Percentiles rank a stretch among this genome's conserved stretches.
These are phyloP conservation scores for Toxotes jaculatrix DNA, from an alignment of 2,113 vertebrate species.

Conservation along the genomic window DNA sequence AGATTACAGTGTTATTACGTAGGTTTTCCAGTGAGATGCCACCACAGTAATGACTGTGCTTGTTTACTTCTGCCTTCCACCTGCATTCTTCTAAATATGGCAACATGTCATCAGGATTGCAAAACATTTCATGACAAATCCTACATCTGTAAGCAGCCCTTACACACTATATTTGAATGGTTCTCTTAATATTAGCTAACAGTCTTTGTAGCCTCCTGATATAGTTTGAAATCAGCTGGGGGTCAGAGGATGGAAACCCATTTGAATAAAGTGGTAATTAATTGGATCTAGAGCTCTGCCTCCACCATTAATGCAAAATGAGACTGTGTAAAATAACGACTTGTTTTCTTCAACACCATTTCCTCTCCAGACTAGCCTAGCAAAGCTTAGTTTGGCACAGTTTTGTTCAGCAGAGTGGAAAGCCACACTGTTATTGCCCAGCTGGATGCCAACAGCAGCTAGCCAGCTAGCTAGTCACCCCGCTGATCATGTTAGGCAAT, in stretches of 20 bases:
- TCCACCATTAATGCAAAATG: conserved; percentile 35
- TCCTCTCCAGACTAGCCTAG: conserved; percentile 62
- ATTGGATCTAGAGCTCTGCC: conserved; percentile 32
- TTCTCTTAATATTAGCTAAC: background rate
- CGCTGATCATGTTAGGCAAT: conserved; percentile 85
- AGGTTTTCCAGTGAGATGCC: background rate
- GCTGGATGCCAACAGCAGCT: conserved; percentile 78
- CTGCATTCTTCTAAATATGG: background rate
- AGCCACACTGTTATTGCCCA: conserved; percentile 67
- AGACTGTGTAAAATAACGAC: conserved; percentile 28
- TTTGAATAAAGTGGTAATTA: conserved; percentile 51
- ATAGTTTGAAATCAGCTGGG: conserved; percentile 32
- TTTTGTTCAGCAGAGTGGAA: conserved; percentile 67
- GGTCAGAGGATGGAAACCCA: conserved; percentile 32
- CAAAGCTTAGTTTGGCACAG: conserved; percentile 45
- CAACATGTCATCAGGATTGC: too few relatives aligned
- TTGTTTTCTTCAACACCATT: conserved; percentile 34
- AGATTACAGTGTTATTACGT: background rate
- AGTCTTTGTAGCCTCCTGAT: background rate
- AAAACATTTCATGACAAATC: background rate
- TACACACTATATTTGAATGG: background rate
- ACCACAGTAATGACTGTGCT: background rate
- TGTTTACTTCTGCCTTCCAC: background rate
- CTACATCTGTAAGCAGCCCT: background rate
- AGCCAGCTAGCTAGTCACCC: conserved; percentile 77